Base-by-base conservation (phyloP, 2,888 invertebrate species). In the Acrocera orbiculus region DNA sequence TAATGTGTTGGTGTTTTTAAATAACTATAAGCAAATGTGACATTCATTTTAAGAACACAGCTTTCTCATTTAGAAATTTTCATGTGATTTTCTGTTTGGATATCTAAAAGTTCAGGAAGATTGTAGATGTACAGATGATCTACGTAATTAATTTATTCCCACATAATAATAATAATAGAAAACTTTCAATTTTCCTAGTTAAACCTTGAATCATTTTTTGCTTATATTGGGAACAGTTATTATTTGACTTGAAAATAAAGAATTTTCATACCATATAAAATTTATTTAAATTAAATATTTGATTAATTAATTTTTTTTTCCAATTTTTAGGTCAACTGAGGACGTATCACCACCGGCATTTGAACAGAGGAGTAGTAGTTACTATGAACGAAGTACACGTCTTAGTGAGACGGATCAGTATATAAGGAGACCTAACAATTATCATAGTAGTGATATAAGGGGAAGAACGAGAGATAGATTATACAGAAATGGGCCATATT, bases 281-380 rank as follows among this genome's bases (percentile, higher is more conserved):
- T 22, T 10, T 22, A 25, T 38, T 32, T 38, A 19, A 25, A 40
- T 38, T 32, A 11, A 6, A 41, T 32, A 36, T 40, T 7, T 17
- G 27, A 29, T n/a, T 26, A 23, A 16, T 30, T 26, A 19, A 27
- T 27, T 16, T 36, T 39, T 37, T 29, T 37, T 16, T 35, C 32
- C 40, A 16, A 30, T 22, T 50, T 52, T 16, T 49, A 61, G 60
- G 56, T 61, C 60, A 54, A 57, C 60, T 49, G 60, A 61, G 48
- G 60, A 61, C 49, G 50, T 53, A 42, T 51, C 54, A 53, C 56
- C 61, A 52, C 58, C 58, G 49, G 58, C 54, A 47, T 58, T 57
- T 47, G 52, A 56, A 49, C 58, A 58, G 50, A 52, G 59, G 48
- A 56, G 58, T 41, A 51, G 51, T 48, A 48, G 47, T 50, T 57